Evolutionary conservation across 2,797 vertebrate genomes (phyloP), one percentile per base, ranked within the genome.

Genomic region (Triplophysa yarkandensis): DNA sequence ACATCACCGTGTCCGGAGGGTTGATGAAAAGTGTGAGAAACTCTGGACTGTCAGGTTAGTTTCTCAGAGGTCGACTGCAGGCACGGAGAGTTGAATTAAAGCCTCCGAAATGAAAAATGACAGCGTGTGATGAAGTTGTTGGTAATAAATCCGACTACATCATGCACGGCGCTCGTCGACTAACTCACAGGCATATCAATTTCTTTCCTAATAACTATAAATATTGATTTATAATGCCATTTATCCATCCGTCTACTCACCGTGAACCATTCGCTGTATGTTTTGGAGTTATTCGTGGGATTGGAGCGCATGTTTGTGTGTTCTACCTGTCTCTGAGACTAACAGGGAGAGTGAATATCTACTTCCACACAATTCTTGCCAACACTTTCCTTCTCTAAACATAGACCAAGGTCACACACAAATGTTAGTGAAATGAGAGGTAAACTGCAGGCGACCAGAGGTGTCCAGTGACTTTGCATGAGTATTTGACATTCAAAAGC

Each of bases 401-500:
- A 57, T 43, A 71, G 34, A 61, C 6, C 36, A 74, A 83, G 82
- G 82, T 81, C 71, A 81, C 71, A 75, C 67, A 58, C 82, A 79
- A 81, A 81, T 72, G 60, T 61, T 70, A 83, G 61, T 70, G 55
- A 67, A 79, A 79, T 74, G 36, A 77, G 71, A 68, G 69, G 68
- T 70, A 60, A 58, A 16, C 21, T 17, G 64, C 25, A 72, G 34
- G 52, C 46, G 30, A 43, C 63, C 58, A 54, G 65, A 67, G 32
- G 63, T 68, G 75, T 72, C 55, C 68, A 57, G 27, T 64, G 65
- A 54, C 74, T 82, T 82, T 82, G 23, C 78, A 79, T 80, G 67
- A 30, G 36, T 34, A 77, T 82, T 82, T 82, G 81, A 71, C 75
- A 80, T 80, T 80, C 81, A 82, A 82, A 82, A 10, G 10, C 41